Percentiles rank a stretch among this genome's conserved stretches.
phyloP scores from a whole-genome alignment of 2,113 vertebrate species.

The Holacanthus passer region DNA sequence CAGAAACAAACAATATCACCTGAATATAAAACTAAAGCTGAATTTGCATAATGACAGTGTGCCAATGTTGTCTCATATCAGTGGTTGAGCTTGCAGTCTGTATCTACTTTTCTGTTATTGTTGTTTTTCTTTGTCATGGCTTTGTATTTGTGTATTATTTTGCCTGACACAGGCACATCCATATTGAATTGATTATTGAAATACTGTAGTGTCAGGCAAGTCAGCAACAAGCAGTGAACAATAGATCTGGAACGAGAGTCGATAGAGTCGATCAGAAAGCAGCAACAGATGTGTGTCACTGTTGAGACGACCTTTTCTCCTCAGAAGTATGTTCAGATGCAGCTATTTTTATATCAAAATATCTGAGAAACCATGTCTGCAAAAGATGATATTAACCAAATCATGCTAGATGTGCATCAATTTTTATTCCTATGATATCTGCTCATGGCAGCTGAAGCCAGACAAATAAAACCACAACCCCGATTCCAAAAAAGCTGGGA shows the following conservation, averaged over 20 bases:
- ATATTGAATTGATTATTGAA: slow-evolving; percentile 67
- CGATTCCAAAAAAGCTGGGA: no score
- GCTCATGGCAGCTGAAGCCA: background rate
- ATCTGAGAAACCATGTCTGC: background rate
- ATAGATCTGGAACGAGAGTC: slow-evolving; percentile 38
- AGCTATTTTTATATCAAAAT: slow-evolving; percentile 1
- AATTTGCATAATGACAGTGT: slow-evolving; percentile 47
- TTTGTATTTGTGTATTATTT: slow-evolving; percentile 70
- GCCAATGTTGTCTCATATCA: slow-evolving; percentile 57
- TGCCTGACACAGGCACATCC: slow-evolving; percentile 61
- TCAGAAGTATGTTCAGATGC: slow-evolving; percentile 46
- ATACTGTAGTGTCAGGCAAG: slow-evolving; percentile 52
- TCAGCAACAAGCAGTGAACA: slow-evolving; percentile 53
- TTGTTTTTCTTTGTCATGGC: slow-evolving; percentile 68
- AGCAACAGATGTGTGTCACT: slow-evolving; percentile 45
- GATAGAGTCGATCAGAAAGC: slow-evolving; percentile 41
- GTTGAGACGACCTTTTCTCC: slow-evolving; percentile 63
- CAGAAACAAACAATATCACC: background rate
- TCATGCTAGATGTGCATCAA: background rate
- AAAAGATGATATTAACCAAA: background rate
- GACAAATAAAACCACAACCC: no score
- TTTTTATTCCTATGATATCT: background rate
- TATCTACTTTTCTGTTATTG: slow-evolving; percentile 60
- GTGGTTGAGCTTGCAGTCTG: slow-evolving; percentile 56
- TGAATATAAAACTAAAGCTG: background rate